These are phyloP conservation scores for Lithophane leautieri DNA, from an alignment of 2,888 invertebrate genomes.

Conservation along the genomic window DNA sequence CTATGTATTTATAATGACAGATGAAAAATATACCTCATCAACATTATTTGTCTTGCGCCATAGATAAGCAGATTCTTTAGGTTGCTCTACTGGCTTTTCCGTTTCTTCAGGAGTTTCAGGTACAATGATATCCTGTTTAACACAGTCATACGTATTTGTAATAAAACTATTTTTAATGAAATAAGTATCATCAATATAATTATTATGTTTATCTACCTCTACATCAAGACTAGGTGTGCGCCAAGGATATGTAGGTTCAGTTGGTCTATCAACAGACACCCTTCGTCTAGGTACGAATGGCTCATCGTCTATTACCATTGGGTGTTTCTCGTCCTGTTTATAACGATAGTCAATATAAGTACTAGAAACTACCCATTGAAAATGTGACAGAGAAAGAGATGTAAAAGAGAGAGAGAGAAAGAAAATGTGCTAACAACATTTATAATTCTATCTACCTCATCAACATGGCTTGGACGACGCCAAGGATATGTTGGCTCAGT, in stretches of 20 bases:
- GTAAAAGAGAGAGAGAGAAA: neutral
- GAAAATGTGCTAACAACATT: neutral
- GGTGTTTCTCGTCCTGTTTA: slow-evolving; percentile 48
- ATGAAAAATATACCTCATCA: slow-evolving; percentile 59
- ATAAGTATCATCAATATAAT: neutral
- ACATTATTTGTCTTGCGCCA: slow-evolving; percentile 57
- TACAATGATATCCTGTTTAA: slow-evolving; percentile 44
- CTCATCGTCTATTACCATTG: slow-evolving; percentile 50
- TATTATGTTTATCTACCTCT: slow-evolving; percentile 51
- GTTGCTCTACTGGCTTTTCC: slow-evolving; percentile 35
- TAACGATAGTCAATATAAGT: slow-evolving; percentile 12
- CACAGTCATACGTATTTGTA: slow-evolving; percentile 11
- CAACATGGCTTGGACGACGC: slow-evolving; percentile 56
- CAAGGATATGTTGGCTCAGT: slow-evolving; percentile 56
- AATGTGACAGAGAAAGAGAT: neutral
- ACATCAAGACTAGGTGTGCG: slow-evolving; percentile 54
- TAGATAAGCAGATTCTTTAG: slow-evolving; percentile 53
- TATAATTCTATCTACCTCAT: slow-evolving; percentile 56
- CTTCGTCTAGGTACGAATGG: slow-evolving; percentile 49
- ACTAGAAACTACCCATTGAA: neutral
- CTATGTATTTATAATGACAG: neutral
- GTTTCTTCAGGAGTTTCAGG: slow-evolving; percentile 43
- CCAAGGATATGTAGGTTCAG: slow-evolving; percentile 63
- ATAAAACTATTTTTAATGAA: neutral
- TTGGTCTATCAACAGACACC: slow-evolving; percentile 61